Conservation (phyloP, 1,140 invertebrate species). For the Paramacrobiotus metropolitanus region DNA sequence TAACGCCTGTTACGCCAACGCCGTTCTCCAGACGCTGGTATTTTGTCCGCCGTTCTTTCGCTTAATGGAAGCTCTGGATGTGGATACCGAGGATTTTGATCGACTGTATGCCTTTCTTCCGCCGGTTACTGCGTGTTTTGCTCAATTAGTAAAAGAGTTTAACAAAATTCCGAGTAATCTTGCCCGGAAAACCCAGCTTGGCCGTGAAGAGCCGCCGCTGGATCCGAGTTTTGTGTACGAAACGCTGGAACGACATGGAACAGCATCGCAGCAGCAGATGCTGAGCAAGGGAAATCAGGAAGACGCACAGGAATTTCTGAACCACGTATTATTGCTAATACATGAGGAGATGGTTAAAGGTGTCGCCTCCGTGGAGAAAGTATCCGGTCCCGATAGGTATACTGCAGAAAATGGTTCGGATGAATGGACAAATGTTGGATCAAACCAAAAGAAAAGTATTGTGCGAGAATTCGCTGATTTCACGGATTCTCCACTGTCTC, state of each 20-base stretch:
- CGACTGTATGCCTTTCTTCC: background rate
- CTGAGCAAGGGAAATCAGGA: background rate
- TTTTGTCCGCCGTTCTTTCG: constrained; percentile 3
- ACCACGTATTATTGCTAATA: background rate
- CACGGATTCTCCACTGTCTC: background rate
- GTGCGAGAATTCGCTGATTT: background rate
- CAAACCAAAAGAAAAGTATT: background rate
- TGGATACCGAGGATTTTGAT: background rate
- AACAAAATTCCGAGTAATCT: background rate
- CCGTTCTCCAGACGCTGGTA: background rate
- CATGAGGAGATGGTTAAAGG: constrained; percentile 1
- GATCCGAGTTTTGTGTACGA: background rate
- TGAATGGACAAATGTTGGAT: background rate
- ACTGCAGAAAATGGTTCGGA: background rate
- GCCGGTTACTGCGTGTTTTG: background rate
- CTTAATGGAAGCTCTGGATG: background rate
- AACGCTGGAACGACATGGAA: background rate
- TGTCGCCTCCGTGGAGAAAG: background rate
- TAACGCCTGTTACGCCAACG: background rate
- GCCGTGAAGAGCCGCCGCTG: background rate
- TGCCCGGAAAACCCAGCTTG: background rate
- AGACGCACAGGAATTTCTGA: constrained; percentile 3
- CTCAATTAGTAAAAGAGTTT: background rate
- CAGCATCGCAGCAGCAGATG: background rate
- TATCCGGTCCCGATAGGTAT: background rate